These are phyloP conservation scores for Slavum lentiscoides DNA, from an alignment of 2,888 invertebrate species.

Conservation along the genomic window DNA sequence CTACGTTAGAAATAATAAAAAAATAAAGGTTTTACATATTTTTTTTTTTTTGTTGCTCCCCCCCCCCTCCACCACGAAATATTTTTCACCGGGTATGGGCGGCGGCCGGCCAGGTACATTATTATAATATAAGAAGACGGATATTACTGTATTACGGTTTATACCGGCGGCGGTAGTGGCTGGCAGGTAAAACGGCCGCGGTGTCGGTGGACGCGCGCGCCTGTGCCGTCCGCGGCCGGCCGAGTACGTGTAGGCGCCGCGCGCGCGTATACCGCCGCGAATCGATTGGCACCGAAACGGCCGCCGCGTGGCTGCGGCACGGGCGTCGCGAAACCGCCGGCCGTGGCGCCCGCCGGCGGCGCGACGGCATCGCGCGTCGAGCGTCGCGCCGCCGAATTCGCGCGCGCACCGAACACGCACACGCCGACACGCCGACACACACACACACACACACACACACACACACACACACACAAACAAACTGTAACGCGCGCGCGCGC, in stretches of 20 bases:
- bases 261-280: constrained; percentile 9
- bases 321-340: background rate
- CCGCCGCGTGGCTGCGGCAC: background rate
- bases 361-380: constrained; percentile 22
- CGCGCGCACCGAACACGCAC: constrained; percentile 10
- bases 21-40: too few relatives aligned
- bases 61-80: too few relatives aligned
- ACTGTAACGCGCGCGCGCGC: background rate
- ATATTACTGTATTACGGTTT: too few relatives aligned
- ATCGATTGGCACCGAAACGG: constrained; percentile 30
- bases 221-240: constrained; percentile 6
- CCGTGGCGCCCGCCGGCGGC: constrained; percentile 8
- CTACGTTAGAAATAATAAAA: too few relatives aligned
- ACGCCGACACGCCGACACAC: background rate
- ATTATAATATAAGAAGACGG: too few relatives aligned
- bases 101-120: too few relatives aligned
- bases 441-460: background rate
- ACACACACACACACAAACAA: background rate
- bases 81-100: too few relatives aligned
- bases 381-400: constrained; percentile 25
- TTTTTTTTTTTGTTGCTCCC: too few relatives aligned
- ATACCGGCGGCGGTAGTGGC: too few relatives aligned
- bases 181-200: too few relatives aligned
- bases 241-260: constrained; percentile 35
- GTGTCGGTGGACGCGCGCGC: background rate